Base-by-base conservation (phyloP, 2,113 vertebrate genomes). In the Chelonoidis abingdonii region DNA sequence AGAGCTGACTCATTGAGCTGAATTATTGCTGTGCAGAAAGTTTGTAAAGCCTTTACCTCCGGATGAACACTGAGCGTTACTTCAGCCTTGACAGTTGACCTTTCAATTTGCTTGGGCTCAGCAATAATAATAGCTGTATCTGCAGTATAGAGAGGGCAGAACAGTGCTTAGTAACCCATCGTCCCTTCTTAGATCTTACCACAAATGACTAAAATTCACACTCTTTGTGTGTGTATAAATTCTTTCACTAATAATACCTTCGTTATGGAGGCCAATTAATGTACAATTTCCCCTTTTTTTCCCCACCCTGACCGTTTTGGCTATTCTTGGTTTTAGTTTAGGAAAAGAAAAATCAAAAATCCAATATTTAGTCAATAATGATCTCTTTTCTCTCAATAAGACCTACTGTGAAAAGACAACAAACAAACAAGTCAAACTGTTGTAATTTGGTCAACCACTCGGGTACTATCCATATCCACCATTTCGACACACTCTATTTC, bases 391-490 rank as follows among this genome's bases (percentile, higher is more conserved):
- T 94, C 91, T 97, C 93, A 89, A 89, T 98, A 98, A 98, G 98
- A 98, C 97, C 97, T 98, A 97, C 85, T 98, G 97, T 98, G 98
- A 97, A 98, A 98, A 97, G 95, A 87, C 92, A 97, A 97, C 90
- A 96, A 97, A 96, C 88, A 97, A 98, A 97, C 94, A 97, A 93
- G 94, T 99, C 98, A 99, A 97, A 99, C 99, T 80, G 99, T 99
- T 97, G 99, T 99, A 98, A 99, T 99, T 98, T 99, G 99, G 98
- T 99, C 99, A 87, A 99, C 99, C 97, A 99, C 99, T 92, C 99
- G 98, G 31, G 99, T 99, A 97, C 99, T 99, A 98, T 99, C 99
- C 90, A 99, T 99, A 98, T 99, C 99, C 95, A 99, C 99, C 99
- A 99, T 99, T 98, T 99, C 99, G 13, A 99, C 99, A 83, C 99